Percentiles rank a stretch among this genome's conserved stretches.
Conservation (phyloP, 2,888 invertebrate species). For the Mesoligia furuncula region DNA sequence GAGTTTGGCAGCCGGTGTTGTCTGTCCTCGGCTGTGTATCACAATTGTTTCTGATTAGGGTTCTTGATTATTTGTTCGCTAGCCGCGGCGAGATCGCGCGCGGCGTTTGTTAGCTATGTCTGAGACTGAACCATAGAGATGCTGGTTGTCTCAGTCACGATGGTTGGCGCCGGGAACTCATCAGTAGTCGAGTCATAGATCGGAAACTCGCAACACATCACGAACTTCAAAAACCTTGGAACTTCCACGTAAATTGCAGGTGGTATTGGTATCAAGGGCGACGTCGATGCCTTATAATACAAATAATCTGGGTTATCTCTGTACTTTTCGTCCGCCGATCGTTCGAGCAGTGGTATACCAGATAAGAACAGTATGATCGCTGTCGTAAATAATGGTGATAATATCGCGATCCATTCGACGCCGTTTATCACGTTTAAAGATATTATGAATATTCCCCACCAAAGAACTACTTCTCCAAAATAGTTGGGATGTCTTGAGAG, state of each 20-base stretch:
- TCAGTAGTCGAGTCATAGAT: constrained; percentile 94
- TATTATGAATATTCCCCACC: constrained; percentile 98
- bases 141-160: constrained; percentile 93
- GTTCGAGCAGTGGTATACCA: constrained; percentile 96
- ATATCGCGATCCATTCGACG: constrained; percentile 95
- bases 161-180: constrained; percentile 91
- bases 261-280: constrained; percentile 96
- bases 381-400: constrained; percentile 96
- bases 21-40: constrained; percentile 87
- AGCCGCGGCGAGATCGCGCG: constrained; percentile 85
- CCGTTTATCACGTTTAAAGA: constrained; percentile 96
- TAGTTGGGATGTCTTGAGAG: constrained; percentile 98
- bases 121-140: constrained; percentile 93
- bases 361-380: constrained; percentile 97
- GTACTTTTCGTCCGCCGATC: constrained; percentile 96
- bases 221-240: constrained; percentile 94
- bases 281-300: constrained; percentile 96
- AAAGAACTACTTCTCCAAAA: constrained; percentile 97
- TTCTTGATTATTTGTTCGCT: constrained; percentile 77
- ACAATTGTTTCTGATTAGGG: constrained; percentile 85
- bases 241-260: constrained; percentile 96
- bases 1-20: constrained; percentile 85
- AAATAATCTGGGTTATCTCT: constrained; percentile 96
- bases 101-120: constrained; percentile 92
- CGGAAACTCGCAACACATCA: constrained; percentile 97